Evolutionary conservation across 2,888 invertebrate species (phyloP).

Genomic region (Disparrhopalites patrizii): DNA sequence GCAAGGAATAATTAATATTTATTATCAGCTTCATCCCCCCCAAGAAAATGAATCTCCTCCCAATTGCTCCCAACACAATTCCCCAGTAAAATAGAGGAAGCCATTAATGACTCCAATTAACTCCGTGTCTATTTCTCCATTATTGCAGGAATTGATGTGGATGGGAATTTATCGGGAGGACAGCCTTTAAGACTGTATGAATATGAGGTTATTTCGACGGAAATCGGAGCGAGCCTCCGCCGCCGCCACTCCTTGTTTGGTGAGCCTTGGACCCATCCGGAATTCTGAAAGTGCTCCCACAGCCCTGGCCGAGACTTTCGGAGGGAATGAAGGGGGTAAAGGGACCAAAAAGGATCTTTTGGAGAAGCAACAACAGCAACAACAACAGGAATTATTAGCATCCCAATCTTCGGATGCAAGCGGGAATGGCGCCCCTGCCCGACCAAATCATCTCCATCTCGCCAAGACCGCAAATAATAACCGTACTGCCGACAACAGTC

Average conservation of each 20-base stretch:
- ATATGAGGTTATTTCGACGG: conserved; percentile 47
- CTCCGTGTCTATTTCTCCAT: no score
- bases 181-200: no score
- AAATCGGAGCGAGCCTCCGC: conserved; percentile 43
- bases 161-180: no score
- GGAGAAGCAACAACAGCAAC: background rate
- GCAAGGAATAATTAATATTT: no score
- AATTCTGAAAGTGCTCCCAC: conserved; percentile 29
- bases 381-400: background rate
- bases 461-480: conserved; percentile 21
- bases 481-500: conserved; percentile 34
- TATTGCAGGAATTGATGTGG: background rate
- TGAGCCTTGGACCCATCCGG: conserved; percentile 41
- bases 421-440: background rate
- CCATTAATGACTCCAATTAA: no score
- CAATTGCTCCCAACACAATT: no score
- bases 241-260: conserved; percentile 40
- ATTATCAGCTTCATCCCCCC: no score
- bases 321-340: background rate
- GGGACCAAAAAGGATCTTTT: background rate
- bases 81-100: no score
- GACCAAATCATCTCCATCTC: conserved; percentile 28
- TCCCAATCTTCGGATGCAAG: background rate
- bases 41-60: no score
- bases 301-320: conserved; percentile 11